phyloP scores from a whole-genome alignment of 1,140 invertebrate genomes.

The Amphibalanus amphitrite region DNA sequence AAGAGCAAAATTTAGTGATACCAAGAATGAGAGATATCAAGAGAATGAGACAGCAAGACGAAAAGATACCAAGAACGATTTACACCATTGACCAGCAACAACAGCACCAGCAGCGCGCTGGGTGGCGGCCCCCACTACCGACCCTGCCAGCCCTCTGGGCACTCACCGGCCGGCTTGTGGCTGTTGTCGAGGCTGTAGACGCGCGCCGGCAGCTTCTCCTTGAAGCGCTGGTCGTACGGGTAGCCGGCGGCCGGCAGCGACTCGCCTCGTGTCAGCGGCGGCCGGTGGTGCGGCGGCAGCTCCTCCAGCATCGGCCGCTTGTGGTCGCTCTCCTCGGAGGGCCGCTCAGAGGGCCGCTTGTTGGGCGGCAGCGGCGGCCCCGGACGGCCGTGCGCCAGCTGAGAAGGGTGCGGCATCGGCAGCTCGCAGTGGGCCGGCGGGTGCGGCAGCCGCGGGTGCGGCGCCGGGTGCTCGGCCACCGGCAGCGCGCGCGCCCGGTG shows the following conservation, averaged over 20 bases:
- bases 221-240: slow-evolving; percentile 41
- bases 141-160: no score
- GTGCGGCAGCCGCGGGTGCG: slow-evolving; percentile 16
- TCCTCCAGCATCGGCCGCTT: slow-evolving; percentile 36
- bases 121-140: slow-evolving; percentile 19
- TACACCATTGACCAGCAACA: no score
- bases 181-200: background rate
- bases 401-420: slow-evolving; percentile 11
- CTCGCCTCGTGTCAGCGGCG: slow-evolving; percentile 78
- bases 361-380: slow-evolving; percentile 2
- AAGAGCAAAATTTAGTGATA: no score
- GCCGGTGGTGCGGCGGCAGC: slow-evolving; percentile 41
- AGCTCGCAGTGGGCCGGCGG: slow-evolving; percentile 18
- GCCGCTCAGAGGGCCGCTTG: slow-evolving; percentile 34
- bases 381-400: background rate
- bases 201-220: background rate
- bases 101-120: slow-evolving; percentile 18
- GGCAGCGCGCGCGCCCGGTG: slow-evolving; percentile 11
- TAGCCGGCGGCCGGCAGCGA: slow-evolving; percentile 66
- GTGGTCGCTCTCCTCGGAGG: slow-evolving; percentile 19
- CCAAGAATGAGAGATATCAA: no score
- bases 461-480: slow-evolving; percentile 10
- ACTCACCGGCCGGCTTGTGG: background rate
- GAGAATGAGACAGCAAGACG: no score
- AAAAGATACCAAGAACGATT: no score